These are phyloP conservation scores for Copidosoma floridanum DNA, from an alignment of 1,140 invertebrate genomes.

Conservation along the genomic window DNA sequence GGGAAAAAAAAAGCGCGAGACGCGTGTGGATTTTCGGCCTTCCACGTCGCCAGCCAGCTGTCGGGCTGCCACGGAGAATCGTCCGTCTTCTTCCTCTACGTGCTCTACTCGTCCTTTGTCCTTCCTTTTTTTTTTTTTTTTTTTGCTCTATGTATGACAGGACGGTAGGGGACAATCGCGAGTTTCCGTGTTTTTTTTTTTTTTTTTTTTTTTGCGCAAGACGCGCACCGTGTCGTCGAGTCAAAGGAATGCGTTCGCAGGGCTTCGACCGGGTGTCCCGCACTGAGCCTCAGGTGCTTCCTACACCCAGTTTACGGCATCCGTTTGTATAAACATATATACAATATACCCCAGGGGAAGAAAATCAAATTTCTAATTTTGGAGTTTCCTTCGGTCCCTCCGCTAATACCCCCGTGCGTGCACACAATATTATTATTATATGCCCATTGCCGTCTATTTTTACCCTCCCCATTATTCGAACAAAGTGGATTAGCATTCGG, in stretches of 20 bases:
- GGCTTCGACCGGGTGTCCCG: too few relatives aligned
- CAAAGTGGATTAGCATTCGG: conserved; percentile 25
- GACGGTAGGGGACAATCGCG: neutral
- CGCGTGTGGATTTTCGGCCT: neutral
- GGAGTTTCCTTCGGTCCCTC: conserved; percentile 3
- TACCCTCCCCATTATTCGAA: neutral
- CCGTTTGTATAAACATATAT: too few relatives aligned
- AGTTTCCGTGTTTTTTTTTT: neutral
- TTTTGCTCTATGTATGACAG: neutral
- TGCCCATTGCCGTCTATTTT: neutral
- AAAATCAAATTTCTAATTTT: conserved; percentile 27
- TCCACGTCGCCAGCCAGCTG: neutral
- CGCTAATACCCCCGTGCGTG: too few relatives aligned
- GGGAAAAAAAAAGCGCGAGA: too few relatives aligned
- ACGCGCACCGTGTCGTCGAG: neutral
- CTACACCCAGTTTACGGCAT: too few relatives aligned
- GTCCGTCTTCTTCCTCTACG: neutral
- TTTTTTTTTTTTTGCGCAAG: neutral
- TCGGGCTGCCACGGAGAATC: neutral
- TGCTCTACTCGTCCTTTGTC: neutral
- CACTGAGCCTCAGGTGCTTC: neutral
- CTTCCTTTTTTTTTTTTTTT: neutral
- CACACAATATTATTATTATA: too few relatives aligned
- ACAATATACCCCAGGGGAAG: neutral
- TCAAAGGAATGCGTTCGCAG: conserved; percentile 17